These are phyloP conservation scores for Physella acuta DNA, from an alignment of 1,140 invertebrate species.

Conservation along the genomic window DNA sequence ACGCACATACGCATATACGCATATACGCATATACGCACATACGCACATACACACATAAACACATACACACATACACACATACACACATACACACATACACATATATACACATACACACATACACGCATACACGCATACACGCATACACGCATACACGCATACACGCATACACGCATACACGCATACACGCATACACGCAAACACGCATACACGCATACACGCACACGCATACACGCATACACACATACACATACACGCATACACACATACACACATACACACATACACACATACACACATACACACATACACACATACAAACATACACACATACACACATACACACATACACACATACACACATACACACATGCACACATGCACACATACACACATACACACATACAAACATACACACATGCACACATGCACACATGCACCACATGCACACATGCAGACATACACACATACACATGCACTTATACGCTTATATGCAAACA, in stretches of 20 bases:
- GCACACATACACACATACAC: too few species aligned
- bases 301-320: conserved; percentile 12
- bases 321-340: background rate
- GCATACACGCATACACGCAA: too few species aligned
- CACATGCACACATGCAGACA: too few species aligned
- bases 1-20: too few species aligned
- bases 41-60: background rate
- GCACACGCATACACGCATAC: conserved; percentile 4
- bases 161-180: too few species aligned
- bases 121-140: background rate
- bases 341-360: background rate
- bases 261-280: conserved; percentile 5
- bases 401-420: too few species aligned
- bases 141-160: conserved; percentile 4
- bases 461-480: conserved; percentile 10
- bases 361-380: background rate
- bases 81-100: background rate
- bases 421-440: too few species aligned
- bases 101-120: background rate
- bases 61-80: too few species aligned
- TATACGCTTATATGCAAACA: too few species aligned
- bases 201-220: too few species aligned
- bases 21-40: background rate
- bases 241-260: conserved; percentile 5
- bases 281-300: conserved; percentile 8